These are phyloP conservation scores for Napeogenes sylphis DNA, from an alignment of 2,888 invertebrate species.

Conservation along the genomic window DNA sequence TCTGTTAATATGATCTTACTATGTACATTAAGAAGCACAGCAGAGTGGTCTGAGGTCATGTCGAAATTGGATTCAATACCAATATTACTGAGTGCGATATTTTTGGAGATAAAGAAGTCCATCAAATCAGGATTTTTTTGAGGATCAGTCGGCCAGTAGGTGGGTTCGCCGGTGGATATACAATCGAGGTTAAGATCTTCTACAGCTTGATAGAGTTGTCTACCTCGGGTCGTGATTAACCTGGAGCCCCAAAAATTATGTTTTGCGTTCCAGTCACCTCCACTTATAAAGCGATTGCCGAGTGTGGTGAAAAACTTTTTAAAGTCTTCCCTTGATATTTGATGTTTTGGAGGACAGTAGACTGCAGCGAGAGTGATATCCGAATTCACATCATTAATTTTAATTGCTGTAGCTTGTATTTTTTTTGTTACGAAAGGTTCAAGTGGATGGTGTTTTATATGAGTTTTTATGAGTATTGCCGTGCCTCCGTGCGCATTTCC, in stretches of 20 bases:
- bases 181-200: not conserved
- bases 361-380: not conserved
- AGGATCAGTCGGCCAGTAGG: slow-evolving; percentile 30
- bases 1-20: no score
- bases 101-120: slow-evolving; percentile 25
- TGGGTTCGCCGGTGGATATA: slow-evolving; percentile 26
- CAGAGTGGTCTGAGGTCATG: slow-evolving; percentile 30
- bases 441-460: no score
- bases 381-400: no score
- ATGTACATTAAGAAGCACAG: slow-evolving; percentile 16
- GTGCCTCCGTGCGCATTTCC: no score
- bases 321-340: slow-evolving; percentile 7
- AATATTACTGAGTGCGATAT: slow-evolving; percentile 22
- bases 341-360: slow-evolving; percentile 20
- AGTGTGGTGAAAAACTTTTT: not conserved
- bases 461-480: no score
- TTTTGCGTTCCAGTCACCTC: slow-evolving; percentile 32
- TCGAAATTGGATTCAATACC: slow-evolving; percentile 24
- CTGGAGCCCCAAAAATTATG: slow-evolving; percentile 30
- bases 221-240: slow-evolving; percentile 18
- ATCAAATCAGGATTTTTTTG: slow-evolving; percentile 26
- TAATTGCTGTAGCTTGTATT: no score
- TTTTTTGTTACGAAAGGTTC: no score
- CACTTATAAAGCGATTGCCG: slow-evolving; percentile 16
- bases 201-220: slow-evolving; percentile 3